Evolutionary conservation across 2,797 vertebrate species (phyloP).

Genomic region (Rhincodon typus): DNA sequence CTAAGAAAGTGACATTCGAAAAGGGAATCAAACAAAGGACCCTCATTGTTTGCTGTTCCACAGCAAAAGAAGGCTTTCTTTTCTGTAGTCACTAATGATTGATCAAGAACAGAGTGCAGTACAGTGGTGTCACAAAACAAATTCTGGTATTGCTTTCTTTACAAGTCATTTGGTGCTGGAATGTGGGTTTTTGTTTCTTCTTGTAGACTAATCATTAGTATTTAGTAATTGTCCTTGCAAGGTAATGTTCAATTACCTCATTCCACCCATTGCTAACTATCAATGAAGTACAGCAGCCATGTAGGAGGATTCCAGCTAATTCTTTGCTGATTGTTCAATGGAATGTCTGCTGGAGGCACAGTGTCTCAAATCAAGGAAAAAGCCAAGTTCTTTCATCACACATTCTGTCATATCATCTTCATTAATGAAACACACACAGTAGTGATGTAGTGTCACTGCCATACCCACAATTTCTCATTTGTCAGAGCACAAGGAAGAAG

Average conservation of each 20-base stretch:
- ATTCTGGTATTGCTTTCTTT: neutral
- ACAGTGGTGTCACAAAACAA: neutral
- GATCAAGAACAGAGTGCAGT: neutral
- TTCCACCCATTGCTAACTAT: neutral
- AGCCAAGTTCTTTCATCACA: neutral
- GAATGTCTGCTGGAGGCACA: neutral
- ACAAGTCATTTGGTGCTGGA: neutral
- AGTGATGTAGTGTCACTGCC: neutral
- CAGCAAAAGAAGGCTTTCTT: neutral
- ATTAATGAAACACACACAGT: neutral
- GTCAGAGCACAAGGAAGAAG: neutral
- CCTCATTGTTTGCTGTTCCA: neutral
- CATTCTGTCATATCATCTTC: neutral
- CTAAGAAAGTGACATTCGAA: neutral
- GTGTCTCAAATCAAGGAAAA: neutral
- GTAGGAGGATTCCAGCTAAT: neutral
- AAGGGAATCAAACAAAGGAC: neutral
- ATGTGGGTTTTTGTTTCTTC: neutral
- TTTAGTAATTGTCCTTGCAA: neutral
- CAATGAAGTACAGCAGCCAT: neutral
- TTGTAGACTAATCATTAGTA: slow-evolving; percentile 5
- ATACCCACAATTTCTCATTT: neutral
- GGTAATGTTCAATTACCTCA: neutral
- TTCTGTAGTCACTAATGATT: neutral
- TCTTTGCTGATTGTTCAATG: neutral